Conservation (phyloP, 2,888 invertebrate genomes). For the Brenthis daphne region DNA sequence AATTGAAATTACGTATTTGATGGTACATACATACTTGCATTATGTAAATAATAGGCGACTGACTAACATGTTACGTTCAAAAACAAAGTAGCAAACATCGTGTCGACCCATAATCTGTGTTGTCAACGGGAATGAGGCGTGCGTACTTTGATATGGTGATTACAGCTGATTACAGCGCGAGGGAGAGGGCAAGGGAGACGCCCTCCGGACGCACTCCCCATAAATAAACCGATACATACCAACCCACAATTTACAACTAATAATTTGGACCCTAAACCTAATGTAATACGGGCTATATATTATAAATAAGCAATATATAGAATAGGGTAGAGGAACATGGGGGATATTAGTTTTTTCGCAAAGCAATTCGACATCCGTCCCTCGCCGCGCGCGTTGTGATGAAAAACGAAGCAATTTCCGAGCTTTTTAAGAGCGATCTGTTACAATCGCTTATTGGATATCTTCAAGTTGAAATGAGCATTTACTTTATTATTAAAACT, state of each 20-base stretch:
- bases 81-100: constrained; percentile 44
- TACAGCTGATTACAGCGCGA: constrained; percentile 75
- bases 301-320: constrained; percentile 40
- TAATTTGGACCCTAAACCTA: constrained; percentile 55
- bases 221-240: constrained; percentile 74
- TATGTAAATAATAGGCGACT: constrained; percentile 17
- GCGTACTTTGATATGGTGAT: constrained; percentile 83
- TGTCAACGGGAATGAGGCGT: constrained; percentile 77
- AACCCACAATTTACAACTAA: constrained; percentile 33
- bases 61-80: constrained; percentile 38
- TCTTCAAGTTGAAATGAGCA: constrained; percentile 17
- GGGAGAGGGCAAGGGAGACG: constrained; percentile 61
- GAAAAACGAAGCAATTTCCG: constrained; percentile 76
- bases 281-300: constrained; percentile 43
- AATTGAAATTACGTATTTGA: no score
- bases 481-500: constrained; percentile 14
- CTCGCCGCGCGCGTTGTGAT: constrained; percentile 64
- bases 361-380: constrained; percentile 63
- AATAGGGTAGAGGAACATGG: constrained; percentile 64
- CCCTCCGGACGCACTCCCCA: constrained; percentile 75
- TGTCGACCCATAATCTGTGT: constrained; percentile 66
- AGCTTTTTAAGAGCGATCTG: constrained; percentile 59
- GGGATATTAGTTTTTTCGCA: constrained; percentile 75
- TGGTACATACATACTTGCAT: no score
- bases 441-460: constrained; percentile 38